Evolutionary conservation across 2,888 invertebrate genomes (phyloP).

Genomic region (Macrostomum cliftonense): DNA sequence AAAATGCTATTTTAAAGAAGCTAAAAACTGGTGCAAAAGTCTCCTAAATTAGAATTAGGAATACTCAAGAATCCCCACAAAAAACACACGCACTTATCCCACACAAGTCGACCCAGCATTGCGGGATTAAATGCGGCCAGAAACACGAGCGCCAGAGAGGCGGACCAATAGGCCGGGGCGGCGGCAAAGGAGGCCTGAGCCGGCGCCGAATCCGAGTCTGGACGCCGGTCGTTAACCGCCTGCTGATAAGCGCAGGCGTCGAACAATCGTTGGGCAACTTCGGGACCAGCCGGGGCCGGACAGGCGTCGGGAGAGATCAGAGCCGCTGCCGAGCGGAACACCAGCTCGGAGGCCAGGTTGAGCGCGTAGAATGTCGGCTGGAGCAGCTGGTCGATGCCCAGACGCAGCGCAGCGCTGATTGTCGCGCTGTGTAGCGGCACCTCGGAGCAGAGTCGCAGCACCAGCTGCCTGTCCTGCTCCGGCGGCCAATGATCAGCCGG

Average conservation of each 20-base stretch:
- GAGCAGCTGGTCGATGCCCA: slow-evolving; percentile 50
- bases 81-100: too few relatives aligned
- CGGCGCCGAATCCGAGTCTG: too few relatives aligned
- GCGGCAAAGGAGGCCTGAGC: slow-evolving; percentile 63
- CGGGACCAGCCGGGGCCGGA: too few relatives aligned
- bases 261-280: slow-evolving; percentile 4
- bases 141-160: slow-evolving; percentile 67
- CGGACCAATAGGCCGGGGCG: slow-evolving; percentile 79
- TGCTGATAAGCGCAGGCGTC: slow-evolving; percentile 5
- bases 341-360: slow-evolving; percentile 63
- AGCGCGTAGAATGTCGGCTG: slow-evolving; percentile 56
- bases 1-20: too few relatives aligned
- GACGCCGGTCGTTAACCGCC: too few relatives aligned
- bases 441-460: slow-evolving; percentile 59
- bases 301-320: too few relatives aligned
- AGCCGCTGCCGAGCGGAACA: slow-evolving; percentile 57
- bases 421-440: slow-evolving; percentile 68
- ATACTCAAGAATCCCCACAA: too few relatives aligned
- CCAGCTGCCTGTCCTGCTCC: slow-evolving; percentile 55
- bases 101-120: slow-evolving; percentile 49
- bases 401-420: slow-evolving; percentile 58
- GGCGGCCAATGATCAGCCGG: slow-evolving; percentile 55
- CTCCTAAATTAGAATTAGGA: too few relatives aligned
- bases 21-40: too few relatives aligned
- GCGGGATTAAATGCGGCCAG: slow-evolving; percentile 77